Percentiles rank a stretch among this genome's conserved stretches.
Conservation (phyloP, 37 sponge, comb jelly and placozoan species). For the Cladorhizidae sp. region DNA sequence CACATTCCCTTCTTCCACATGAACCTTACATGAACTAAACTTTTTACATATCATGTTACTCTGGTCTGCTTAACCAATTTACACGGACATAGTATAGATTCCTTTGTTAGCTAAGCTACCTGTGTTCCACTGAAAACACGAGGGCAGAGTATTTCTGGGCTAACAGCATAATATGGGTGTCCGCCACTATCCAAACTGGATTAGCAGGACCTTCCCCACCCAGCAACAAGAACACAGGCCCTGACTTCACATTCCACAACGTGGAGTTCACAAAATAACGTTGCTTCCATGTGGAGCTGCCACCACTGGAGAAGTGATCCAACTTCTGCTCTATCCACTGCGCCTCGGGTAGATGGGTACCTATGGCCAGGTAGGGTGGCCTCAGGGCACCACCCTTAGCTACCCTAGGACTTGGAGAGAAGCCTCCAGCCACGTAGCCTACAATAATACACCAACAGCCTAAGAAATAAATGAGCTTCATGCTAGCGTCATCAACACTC, state of each 20-base stretch:
- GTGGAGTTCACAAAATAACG: conserved; percentile 83
- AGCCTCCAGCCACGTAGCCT: background rate
- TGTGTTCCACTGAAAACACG: conserved; percentile 65
- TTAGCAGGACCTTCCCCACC: conserved; percentile 83
- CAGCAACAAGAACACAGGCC: conserved; percentile 89
- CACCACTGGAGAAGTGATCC: conserved; percentile 69
- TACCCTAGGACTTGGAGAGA: background rate
- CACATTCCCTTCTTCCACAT: too few species aligned
- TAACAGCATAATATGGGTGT: conserved; percentile 65
- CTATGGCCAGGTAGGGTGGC: conserved; percentile 13
- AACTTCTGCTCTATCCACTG: conserved; percentile 72
- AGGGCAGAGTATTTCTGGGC: conserved; percentile 75
- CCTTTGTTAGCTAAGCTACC: too few species aligned
- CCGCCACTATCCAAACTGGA: conserved; percentile 69
- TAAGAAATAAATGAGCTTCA: background rate
- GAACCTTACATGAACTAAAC: too few species aligned
- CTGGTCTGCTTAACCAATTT: too few species aligned
- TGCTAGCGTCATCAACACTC: too few species aligned
- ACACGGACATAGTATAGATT: too few species aligned
- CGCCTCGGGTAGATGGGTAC: conserved; percentile 19
- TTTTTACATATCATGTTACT: too few species aligned
- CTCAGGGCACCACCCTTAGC: background rate
- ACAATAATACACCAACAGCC: background rate
- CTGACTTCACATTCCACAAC: conserved; percentile 45
- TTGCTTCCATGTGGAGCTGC: conserved; percentile 58